Conservation (phyloP, 2,888 invertebrate genomes). For the Drosophila mimetica region DNA sequence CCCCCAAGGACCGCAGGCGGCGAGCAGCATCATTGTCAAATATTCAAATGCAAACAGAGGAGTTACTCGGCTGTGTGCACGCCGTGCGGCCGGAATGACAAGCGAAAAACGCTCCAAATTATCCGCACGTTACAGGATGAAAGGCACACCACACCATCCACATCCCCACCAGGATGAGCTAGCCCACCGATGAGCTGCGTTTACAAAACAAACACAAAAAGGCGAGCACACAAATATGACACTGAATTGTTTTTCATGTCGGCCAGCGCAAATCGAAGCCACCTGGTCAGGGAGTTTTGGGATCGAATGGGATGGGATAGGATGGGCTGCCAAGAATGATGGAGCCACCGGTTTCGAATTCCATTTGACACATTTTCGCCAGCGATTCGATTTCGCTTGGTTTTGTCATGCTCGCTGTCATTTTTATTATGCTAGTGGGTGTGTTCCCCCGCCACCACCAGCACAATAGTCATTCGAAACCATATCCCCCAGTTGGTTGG, state of each 20-base stretch:
- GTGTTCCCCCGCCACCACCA: neutral
- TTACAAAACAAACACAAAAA: conserved; percentile 57
- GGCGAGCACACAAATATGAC: conserved; percentile 65
- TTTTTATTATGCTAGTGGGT: conserved; percentile 30
- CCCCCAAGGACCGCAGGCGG: conserved; percentile 21
- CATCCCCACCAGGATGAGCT: neutral
- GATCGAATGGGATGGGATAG: neutral
- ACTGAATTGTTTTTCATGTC: conserved; percentile 70
- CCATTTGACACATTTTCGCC: conserved; percentile 69
- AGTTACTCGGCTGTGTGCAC: conserved; percentile 16
- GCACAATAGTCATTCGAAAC: neutral
- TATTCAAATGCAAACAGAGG: conserved; percentile 31
- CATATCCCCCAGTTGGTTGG: neutral
- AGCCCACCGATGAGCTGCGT: conserved; percentile 27
- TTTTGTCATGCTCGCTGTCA: conserved; percentile 33
- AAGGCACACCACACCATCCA: conserved; percentile 3
- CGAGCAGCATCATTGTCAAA: conserved; percentile 24
- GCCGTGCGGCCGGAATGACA: conserved; percentile 45
- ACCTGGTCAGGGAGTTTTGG: conserved; percentile 24
- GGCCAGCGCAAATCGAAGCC: conserved; percentile 43
- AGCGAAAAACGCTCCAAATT: conserved; percentile 63
- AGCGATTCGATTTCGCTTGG: conserved; percentile 45
- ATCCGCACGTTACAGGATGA: conserved; percentile 52
- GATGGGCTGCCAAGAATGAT: conserved; percentile 28
- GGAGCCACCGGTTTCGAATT: conserved; percentile 58